Evolutionary conservation across 2,888 invertebrate species (phyloP), one percentile per base, ranked within the genome.

Genomic region (Congeria kusceri): DNA sequence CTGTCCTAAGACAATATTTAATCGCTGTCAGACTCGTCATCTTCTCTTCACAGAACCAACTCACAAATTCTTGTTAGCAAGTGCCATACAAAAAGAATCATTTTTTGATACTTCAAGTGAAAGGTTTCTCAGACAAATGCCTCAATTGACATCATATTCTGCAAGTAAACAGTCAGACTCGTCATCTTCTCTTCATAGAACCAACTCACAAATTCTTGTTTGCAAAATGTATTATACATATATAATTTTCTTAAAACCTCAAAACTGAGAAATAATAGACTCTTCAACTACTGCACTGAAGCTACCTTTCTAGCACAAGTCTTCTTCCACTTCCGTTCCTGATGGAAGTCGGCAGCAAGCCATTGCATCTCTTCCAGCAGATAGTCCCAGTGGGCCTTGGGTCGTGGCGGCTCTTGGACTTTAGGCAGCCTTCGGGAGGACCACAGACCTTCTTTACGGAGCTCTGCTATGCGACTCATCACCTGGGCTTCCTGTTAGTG

Each of bases 361-460:
- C 99, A 99, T 49, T 97, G 96, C 98, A 99, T 98, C 94, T 99
- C 99, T 94, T 99, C 99, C 56, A 99, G 94, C 83, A 99, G 94
- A 94, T 98, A 99, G 94, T 99, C 99, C 99, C 99, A 99, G 94
- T 99, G 99, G 32, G 97, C 96, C 94, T 99, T 99, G 67, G 96
- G 95, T 83, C 99, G 95, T 78, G 96, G 95, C 87, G 98, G 97
- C 82, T 94, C 94, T 61, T 92, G 90, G 1, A 93, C 91, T 94
- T 98, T 98, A 68, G 98, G 98, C 93, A 98, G 95, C 73, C 98
- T 95, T 89, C 96, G 96, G 93, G 97, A 97, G 67, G 98, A 96
- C 99, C 99, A 99, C 91, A 99, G 95, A 46, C 99, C 99, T 92
- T 98, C 97, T 91, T 97, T 96, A 92, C 98, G 96, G 89, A 99